Evolutionary conservation across 2,888 invertebrate genomes (phyloP).

Genomic region (Acheta domesticus): DNA sequence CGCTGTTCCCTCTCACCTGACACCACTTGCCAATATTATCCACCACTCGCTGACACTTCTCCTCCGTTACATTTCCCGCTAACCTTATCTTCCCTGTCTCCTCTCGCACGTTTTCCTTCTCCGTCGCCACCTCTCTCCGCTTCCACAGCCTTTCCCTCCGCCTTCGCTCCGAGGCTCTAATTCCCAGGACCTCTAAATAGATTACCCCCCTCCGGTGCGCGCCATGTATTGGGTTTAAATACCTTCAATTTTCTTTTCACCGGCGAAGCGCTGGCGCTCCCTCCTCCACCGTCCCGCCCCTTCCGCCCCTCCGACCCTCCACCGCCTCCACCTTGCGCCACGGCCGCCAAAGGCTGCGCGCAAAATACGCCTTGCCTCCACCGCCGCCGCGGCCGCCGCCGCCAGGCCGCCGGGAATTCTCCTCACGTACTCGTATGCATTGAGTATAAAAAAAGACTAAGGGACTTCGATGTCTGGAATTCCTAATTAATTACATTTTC

Average conservation of each 20-base stretch:
- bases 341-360: not conserved
- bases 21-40: no score
- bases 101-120: no score
- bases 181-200: no score
- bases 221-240: not conserved
- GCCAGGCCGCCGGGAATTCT: not conserved
- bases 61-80: no score
- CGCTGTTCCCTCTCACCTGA: no score
- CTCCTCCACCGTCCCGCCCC: not conserved
- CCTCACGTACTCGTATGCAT: conserved; percentile 7
- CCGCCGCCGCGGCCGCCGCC: not conserved
- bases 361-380: not conserved
- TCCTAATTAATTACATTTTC: conserved; percentile 37
- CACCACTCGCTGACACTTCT: no score
- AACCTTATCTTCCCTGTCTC: no score
- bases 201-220: no score
- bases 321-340: not conserved
- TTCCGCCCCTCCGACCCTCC: not conserved
- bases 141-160: no score
- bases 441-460: conserved; percentile 18
- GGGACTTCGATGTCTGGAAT: conserved; percentile 33
- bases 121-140: no score
- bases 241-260: conserved; percentile 8
- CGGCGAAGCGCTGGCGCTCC: not conserved
- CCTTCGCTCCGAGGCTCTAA: no score